A percentile compares a stretch with the other conserved stretches of the same genome.
These are phyloP conservation scores for Chouioia cunea DNA, from an alignment of 2,888 invertebrate species.

Conservation along the genomic window DNA sequence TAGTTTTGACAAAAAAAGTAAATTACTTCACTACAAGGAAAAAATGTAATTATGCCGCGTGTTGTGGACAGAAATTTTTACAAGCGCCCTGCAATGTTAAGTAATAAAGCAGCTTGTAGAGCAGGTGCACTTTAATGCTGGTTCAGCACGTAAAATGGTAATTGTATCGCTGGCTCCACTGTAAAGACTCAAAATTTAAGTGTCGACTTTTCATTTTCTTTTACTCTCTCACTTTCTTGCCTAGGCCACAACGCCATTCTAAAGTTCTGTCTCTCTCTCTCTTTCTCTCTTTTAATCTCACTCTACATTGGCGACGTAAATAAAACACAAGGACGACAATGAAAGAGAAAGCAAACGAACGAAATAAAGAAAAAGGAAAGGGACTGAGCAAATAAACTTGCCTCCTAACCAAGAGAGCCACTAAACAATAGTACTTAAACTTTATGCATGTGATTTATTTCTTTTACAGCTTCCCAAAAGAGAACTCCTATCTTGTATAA, in stretches of 20 bases:
- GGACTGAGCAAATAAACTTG: constrained; percentile 22
- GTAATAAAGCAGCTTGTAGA: too few species aligned
- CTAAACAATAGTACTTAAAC: constrained; percentile 19
- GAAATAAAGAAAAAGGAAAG: neutral
- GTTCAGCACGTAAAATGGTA: constrained; percentile 57
- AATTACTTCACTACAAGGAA: too few species aligned
- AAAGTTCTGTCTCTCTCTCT: neutral
- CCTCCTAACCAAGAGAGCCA: constrained; percentile 9
- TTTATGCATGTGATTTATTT: constrained; percentile 24
- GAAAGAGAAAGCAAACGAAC: neutral
- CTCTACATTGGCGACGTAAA: neutral
- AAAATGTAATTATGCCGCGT: too few species aligned
- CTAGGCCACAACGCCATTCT: neutral
- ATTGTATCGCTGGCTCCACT: constrained; percentile 57
- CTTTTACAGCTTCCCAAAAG: neutral
- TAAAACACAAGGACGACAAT: too few species aligned
- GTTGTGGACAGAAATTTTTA: too few species aligned
- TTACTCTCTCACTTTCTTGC: constrained; percentile 12
- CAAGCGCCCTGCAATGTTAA: too few species aligned
- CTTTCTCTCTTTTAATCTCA: constrained; percentile 18
- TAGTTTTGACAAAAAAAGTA: too few species aligned
- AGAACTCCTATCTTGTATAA: too few species aligned
- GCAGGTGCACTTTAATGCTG: constrained; percentile 54
- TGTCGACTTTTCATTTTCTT: constrained; percentile 51
- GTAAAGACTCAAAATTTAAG: constrained; percentile 59